Conservation (phyloP, 2,113 vertebrate species). For the Sitta europaea region DNA sequence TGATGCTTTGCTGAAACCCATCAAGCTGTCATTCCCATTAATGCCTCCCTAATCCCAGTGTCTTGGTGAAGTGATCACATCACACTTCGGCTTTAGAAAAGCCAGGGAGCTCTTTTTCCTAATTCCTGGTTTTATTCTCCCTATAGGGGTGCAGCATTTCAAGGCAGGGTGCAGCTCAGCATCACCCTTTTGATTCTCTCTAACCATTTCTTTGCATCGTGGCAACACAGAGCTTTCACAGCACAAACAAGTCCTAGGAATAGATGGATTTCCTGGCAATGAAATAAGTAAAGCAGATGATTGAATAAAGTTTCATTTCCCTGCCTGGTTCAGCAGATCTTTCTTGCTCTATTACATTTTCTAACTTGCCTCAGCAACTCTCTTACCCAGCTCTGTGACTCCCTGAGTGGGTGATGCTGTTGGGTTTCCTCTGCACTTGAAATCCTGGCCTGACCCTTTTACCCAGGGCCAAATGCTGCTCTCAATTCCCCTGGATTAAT, state of each 20-base stretch:
- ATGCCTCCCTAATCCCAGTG: not conserved
- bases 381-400: not conserved
- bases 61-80: not conserved
- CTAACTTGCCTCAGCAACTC: not conserved
- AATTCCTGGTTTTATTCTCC: not conserved
- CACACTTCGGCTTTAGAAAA: not conserved
- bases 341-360: not conserved
- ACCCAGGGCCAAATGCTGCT: not conserved
- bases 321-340: not conserved
- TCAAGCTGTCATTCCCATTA: not conserved
- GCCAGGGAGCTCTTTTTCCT: not conserved
- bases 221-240: not conserved
- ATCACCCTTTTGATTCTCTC: not conserved
- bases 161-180: not conserved
- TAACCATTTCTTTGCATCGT: not conserved
- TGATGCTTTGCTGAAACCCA: not conserved
- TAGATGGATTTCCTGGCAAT: not conserved
- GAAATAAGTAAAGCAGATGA: not conserved
- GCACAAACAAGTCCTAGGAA: not conserved
- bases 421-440: not conserved
- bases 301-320: not conserved
- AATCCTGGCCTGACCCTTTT: not conserved
- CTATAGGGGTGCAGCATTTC: fast-evolving
- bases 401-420: fast-evolving
- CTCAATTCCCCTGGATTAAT: not conserved